Conservation (phyloP, 1,140 invertebrate genomes). For the Camponotus pennsylvanicus region DNA sequence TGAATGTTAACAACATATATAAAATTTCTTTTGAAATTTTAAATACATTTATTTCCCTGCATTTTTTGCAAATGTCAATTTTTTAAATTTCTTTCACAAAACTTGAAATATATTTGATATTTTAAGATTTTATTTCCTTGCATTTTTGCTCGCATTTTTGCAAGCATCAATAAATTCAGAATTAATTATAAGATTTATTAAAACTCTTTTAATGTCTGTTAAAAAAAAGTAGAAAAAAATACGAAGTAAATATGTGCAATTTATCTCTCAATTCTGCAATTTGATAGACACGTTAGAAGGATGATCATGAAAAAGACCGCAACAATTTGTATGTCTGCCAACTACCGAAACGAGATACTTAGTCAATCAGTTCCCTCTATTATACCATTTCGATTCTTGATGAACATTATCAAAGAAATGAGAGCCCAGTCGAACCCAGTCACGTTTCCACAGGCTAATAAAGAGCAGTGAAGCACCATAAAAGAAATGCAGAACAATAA, state of each 20-base stretch:
- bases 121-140: too few relatives aligned
- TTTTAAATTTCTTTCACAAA: neutral
- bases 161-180: neutral
- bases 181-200: neutral
- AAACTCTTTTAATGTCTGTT: neutral
- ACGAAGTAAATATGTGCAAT: neutral
- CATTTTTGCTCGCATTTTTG: neutral
- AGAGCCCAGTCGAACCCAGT: conserved; percentile 49
- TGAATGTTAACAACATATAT: too few relatives aligned
- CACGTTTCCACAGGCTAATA: conserved; percentile 50
- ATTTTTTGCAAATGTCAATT: too few relatives aligned
- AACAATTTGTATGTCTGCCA: conserved; percentile 3
- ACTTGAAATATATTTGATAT: neutral
- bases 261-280: conserved; percentile 8
- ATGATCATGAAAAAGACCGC: conserved; percentile 18
- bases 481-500: conserved; percentile 34
- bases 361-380: conserved; percentile 38
- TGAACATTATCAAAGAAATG: conserved; percentile 14
- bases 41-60: neutral
- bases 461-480: conserved; percentile 25
- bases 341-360: conserved; percentile 38
- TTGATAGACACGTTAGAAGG: conserved; percentile 47
- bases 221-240: neutral
- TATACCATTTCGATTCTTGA: conserved; percentile 18
- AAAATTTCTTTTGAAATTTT: neutral